phyloP scores from a whole-genome alignment of 2,888 invertebrate genomes.

The Pollenia amentaria region DNA sequence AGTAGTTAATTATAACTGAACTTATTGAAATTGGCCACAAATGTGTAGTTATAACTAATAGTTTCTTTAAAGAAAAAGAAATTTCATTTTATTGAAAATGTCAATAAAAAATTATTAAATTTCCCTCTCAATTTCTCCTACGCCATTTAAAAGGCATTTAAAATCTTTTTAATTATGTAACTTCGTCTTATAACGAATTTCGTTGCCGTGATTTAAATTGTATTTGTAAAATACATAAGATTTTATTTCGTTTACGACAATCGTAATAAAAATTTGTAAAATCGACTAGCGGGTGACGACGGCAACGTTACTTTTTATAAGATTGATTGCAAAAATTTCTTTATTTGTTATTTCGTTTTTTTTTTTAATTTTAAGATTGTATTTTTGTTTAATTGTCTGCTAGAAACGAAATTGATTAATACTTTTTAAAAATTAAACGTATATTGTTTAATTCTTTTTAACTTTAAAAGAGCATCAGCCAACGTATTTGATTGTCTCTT shows the following conservation, averaged over 20 bases:
- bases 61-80: no score
- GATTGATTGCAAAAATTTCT: constrained; percentile 10
- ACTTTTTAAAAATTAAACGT: constrained; percentile 7
- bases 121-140: neutral
- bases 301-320: no score
- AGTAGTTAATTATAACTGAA: no score
- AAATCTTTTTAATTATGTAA: neutral
- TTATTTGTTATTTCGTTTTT: constrained; percentile 56
- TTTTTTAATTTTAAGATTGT: constrained; percentile 58
- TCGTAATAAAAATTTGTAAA: no score
- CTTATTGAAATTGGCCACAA: no score
- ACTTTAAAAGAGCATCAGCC: constrained; percentile 9
- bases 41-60: no score
- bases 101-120: neutral
- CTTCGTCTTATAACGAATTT: no score
- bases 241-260: no score
- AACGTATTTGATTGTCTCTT: constrained; percentile 45
- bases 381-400: constrained; percentile 35
- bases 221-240: no score
- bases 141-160: constrained; percentile 49
- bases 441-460: constrained; percentile 26
- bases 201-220: no score
- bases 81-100: neutral
- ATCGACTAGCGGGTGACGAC: no score
- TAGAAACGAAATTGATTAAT: constrained; percentile 41